Evolutionary conservation across 1,140 invertebrate genomes (phyloP).

Genomic region (Drosophila varians): DNA sequence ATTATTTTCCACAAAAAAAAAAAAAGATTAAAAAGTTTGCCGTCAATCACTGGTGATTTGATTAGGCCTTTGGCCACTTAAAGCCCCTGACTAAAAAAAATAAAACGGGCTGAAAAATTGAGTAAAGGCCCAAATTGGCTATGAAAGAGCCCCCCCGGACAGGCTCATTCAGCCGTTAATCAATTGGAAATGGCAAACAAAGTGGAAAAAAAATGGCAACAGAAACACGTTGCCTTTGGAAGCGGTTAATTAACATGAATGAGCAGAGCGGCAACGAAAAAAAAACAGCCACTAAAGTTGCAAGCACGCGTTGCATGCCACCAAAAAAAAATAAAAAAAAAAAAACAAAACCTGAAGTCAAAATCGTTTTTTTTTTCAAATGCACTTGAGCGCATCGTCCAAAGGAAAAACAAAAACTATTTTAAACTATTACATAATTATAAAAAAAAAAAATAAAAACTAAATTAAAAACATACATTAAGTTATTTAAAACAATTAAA

Average conservation of each 20-base stretch:
- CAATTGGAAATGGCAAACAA: slow-evolving; percentile 22
- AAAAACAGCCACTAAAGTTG: slow-evolving; percentile 15
- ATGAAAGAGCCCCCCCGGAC: neutral
- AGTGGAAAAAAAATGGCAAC: slow-evolving; percentile 1
- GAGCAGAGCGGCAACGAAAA: slow-evolving; percentile 12
- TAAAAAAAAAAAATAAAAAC: slow-evolving; percentile 6
- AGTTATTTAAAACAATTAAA: slow-evolving; percentile 5
- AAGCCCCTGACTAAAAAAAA: neutral
- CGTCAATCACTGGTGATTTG: neutral
- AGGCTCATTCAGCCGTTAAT: slow-evolving; percentile 25
- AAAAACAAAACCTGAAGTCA: slow-evolving; percentile 17
- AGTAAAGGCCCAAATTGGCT: neutral
- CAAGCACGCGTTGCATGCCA: slow-evolving; percentile 30
- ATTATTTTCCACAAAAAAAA: too few relatives aligned
- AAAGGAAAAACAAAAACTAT: slow-evolving; percentile 4
- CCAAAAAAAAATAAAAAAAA: neutral
- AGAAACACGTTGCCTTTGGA: neutral
- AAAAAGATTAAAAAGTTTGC: too few relatives aligned
- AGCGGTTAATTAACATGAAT: slow-evolving; percentile 33
- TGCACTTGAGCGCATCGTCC: slow-evolving; percentile 34
- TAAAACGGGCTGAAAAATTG: neutral
- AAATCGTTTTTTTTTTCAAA: slow-evolving; percentile 22
- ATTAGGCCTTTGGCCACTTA: neutral
- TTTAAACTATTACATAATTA: slow-evolving; percentile 31
- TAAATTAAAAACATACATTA: neutral